Base-by-base conservation (phyloP, 2,888 invertebrate species). In the Diarsia dahlii region DNA sequence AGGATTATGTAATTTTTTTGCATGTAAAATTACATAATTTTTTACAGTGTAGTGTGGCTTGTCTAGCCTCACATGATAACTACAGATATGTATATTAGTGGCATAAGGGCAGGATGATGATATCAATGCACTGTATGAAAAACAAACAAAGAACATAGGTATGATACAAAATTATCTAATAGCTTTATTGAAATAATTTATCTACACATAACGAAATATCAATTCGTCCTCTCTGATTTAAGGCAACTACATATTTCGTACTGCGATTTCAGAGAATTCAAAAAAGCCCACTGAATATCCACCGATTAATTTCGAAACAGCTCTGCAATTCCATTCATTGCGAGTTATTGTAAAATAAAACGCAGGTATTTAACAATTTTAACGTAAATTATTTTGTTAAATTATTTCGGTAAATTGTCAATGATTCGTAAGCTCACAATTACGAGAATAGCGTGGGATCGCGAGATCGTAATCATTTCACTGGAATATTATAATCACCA, bases 391-490 rank as follows among this genome's bases (percentile, higher is more conserved):
- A 54, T 56, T 45, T 50, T 9, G 20, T 15, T 9, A n/a, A 45
- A 56, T 23, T 50, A 56, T 60, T 48, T 28, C 28, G 13, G n/a
- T 34, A 54, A 46, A 66, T 62, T 62, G 23, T 39, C 13, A 56
- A 67, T 50, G n/a, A 67, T 63, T 34, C 13, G 9, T 62, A 56
- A 20, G 10, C 62, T 56, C 45, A 39, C 62, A 56, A 46, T 81
- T 56, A 79, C n/a, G 46, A 13, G 45, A 63, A 74, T 50, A 23
- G 66, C 62, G 45, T n/a, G 18, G 45, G 34, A 50, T 39, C 62
- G 45, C 18, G 20, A 34, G 34, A 50, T 39, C 34, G 9, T 56
- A 63, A 67, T 75, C 74, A 56, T 45, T 34, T 62, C n/a, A 23
- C 23, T 62, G 18, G 3, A 54, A 74, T 67, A 46, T 56, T 63